Evolutionary conservation across 2,113 vertebrate species (phyloP).

Genomic region (Grantiella picta): DNA sequence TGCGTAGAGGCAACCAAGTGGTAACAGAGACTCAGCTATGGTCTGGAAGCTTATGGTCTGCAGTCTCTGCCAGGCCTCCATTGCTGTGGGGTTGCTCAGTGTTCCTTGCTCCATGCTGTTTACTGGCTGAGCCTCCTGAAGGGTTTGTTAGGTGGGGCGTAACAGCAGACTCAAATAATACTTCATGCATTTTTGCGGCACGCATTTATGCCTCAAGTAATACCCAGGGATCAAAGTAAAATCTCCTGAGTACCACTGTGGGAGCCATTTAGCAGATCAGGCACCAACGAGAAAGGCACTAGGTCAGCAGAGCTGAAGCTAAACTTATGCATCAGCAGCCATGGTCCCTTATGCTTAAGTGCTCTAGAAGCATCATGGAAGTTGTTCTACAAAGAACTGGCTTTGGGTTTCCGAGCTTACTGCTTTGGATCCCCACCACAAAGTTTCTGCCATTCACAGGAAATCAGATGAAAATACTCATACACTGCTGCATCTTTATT

Average conservation of each 20-base stretch:
- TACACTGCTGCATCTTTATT: not conserved
- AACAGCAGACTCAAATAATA: not conserved
- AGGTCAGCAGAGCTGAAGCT: not conserved
- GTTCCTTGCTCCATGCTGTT: accelerated
- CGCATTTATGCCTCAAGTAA: not conserved
- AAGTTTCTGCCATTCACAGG: not conserved
- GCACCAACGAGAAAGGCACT: not conserved
- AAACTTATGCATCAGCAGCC: not conserved
- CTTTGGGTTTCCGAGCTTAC: not conserved
- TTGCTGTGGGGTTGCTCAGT: accelerated
- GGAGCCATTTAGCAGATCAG: not conserved
- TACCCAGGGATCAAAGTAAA: not conserved
- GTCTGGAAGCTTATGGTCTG: not conserved
- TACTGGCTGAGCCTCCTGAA: not conserved
- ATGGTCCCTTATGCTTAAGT: accelerated
- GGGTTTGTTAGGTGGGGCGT: not conserved
- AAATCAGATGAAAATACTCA: not conserved
- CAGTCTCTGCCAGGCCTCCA: not conserved
- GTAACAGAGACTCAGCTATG: accelerated
- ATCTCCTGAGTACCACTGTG: not conserved
- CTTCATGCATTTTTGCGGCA: not conserved
- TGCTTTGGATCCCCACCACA: not conserved
- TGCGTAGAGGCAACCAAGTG: not conserved
- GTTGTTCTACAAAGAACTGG: not conserved
- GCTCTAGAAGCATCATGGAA: not conserved